These are phyloP conservation scores for Motacilla alba DNA, from an alignment of 2,113 vertebrate species.

Conservation along the genomic window DNA sequence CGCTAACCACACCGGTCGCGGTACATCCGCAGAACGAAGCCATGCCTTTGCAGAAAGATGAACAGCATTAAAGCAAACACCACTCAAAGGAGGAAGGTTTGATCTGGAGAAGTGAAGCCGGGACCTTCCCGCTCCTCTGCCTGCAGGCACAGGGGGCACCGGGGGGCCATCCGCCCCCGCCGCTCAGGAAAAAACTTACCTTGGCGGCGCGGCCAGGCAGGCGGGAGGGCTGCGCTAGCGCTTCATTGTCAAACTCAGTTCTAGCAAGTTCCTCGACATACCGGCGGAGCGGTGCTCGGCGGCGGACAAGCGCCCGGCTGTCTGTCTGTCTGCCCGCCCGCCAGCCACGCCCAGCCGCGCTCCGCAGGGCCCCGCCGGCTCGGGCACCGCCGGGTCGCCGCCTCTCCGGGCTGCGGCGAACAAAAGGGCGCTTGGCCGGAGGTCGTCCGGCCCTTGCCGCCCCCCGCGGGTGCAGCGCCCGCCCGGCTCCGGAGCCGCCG, in stretches of 20 bases:
- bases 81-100: too few species aligned
- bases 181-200: neutral
- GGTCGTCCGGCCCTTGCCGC: neutral
- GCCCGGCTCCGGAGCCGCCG: neutral
- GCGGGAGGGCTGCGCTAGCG: neutral
- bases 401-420: neutral
- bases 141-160: rapidly evolving
- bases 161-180: neutral
- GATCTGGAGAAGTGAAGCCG: rapidly evolving
- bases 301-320: neutral
- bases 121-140: neutral
- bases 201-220: neutral
- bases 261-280: conserved; percentile 56
- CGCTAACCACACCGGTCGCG: neutral
- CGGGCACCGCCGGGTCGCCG: neutral
- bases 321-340: neutral
- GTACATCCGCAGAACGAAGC: neutral
- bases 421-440: conserved; percentile 12
- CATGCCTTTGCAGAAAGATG: neutral
- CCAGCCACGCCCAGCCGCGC: conserved; percentile 43
- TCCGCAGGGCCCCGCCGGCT: conserved; percentile 24
- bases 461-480: neutral
- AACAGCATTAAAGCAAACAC: neutral
- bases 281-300: conserved; percentile 5
- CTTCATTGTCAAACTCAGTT: conserved; percentile 56